phyloP scores from a whole-genome alignment of 1,140 invertebrate genomes.

The Megalopta genalis region DNA sequence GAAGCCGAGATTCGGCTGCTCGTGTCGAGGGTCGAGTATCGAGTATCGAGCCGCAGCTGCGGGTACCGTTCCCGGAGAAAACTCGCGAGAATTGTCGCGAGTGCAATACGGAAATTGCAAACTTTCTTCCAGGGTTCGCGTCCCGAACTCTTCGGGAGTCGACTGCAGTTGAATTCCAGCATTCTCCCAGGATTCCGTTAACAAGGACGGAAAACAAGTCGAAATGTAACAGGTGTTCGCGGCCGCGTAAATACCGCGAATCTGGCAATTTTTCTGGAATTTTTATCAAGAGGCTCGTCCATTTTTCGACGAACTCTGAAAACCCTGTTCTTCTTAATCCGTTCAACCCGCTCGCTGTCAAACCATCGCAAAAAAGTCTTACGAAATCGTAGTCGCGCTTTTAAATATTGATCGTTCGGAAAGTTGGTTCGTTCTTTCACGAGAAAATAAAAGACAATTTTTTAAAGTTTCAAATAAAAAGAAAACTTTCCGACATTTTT shows the following conservation, averaged over 20 bases:
- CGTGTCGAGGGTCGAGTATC: background rate
- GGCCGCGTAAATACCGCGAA: background rate
- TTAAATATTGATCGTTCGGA: too few species aligned
- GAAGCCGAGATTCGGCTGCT: slow-evolving; percentile 14
- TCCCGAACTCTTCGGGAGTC: background rate
- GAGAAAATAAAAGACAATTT: too few species aligned
- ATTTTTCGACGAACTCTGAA: background rate
- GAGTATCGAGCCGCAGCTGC: slow-evolving; percentile 46
- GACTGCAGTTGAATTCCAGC: background rate
- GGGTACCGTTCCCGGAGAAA: slow-evolving; percentile 13
- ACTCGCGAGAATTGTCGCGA: slow-evolving; percentile 28
- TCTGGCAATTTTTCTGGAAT: too few species aligned
- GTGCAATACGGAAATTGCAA: slow-evolving; percentile 29
- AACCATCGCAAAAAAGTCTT: too few species aligned
- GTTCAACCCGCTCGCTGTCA: too few species aligned
- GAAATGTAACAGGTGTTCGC: slow-evolving; percentile 10
- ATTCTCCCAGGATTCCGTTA: background rate
- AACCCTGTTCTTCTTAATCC: too few species aligned
- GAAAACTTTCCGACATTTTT: too few species aligned
- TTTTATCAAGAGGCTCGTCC: background rate
- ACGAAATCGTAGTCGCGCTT: too few species aligned
- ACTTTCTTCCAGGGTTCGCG: slow-evolving; percentile 34
- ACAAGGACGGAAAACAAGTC: background rate
- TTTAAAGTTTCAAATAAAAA: too few species aligned
- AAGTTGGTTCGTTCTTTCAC: too few species aligned